These are phyloP conservation scores for Achlya flavicornis DNA, from an alignment of 2,888 invertebrate genomes.

Conservation along the genomic window DNA sequence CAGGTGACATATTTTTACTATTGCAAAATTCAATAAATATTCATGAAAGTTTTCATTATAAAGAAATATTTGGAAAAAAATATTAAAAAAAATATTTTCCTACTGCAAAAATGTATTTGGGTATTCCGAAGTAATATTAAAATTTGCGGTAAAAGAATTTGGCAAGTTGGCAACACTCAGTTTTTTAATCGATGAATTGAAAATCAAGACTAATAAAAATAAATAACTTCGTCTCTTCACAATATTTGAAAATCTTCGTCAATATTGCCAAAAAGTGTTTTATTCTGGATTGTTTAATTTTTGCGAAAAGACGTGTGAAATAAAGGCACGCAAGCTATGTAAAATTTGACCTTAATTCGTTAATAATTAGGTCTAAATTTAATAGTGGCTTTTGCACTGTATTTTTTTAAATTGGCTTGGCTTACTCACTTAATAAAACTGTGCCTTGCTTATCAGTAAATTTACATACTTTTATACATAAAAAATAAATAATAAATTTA, in stretches of 20 bases:
- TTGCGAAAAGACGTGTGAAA: neutral
- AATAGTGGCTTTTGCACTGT: neutral
- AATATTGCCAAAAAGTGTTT: neutral
- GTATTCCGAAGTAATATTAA: neutral
- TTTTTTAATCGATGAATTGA: neutral
- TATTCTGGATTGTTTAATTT: neutral
- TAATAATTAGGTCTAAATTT: neutral
- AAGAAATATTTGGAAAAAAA: neutral
- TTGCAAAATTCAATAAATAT: too few species aligned
- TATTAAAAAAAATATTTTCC: neutral
- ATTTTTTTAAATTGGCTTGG: neutral
- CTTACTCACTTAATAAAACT: neutral
- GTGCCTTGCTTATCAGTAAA: slow-evolving; percentile 2
- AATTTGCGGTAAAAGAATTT: neutral
- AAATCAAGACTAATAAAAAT: neutral
- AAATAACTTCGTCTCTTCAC: neutral
- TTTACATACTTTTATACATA: neutral
- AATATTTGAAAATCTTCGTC: neutral
- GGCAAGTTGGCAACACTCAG: neutral
- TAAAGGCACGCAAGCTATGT: neutral
- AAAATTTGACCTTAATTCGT: neutral
- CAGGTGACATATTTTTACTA: too few species aligned
- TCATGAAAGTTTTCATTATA: too few species aligned
- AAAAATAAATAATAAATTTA: neutral
- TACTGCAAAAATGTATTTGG: neutral